A percentile compares a stretch with the other conserved stretches of the same genome.
These are phyloP conservation scores for Sebastiscus tertius DNA, from an alignment of 2,797 vertebrate genomes.

Conservation along the genomic window DNA sequence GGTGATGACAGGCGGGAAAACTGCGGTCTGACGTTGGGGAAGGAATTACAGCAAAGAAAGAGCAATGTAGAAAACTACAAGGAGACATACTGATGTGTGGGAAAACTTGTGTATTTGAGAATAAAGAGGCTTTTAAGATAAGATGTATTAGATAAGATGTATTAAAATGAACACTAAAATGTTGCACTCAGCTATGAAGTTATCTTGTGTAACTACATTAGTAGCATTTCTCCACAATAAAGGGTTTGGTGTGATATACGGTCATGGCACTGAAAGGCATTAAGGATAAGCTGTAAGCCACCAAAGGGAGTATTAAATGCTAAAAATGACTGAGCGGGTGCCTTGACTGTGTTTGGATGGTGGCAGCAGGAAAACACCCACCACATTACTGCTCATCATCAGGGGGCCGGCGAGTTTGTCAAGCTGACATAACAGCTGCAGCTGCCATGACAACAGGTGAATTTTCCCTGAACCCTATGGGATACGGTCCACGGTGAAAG, in stretches of 20 bases:
- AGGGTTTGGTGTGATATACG: not conserved
- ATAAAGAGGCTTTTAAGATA: not conserved
- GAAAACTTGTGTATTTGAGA: not conserved
- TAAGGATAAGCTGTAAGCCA: not conserved
- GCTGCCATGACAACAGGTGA: constrained; percentile 57
- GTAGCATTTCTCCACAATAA: not conserved
- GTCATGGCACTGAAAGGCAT: not conserved
- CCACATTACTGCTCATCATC: constrained; percentile 43
- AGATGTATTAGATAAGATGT: not conserved
- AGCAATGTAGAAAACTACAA: not conserved
- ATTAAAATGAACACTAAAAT: not conserved
- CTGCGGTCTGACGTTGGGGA: not conserved
- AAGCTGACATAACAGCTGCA: constrained; percentile 37
- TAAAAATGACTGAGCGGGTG: not conserved
- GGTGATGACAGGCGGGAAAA: constrained; percentile 7
- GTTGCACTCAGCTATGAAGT: not conserved
- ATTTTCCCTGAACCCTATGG: constrained; percentile 23
- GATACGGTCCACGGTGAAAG: constrained; percentile 39
- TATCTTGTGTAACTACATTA: not conserved
- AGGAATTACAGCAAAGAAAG: not conserved
- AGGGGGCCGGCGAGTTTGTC: not conserved
- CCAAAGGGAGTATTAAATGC: constrained; percentile 3
- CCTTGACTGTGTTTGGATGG: not conserved
- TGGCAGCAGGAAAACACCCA: constrained; percentile 24
- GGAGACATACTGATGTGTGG: not conserved